phyloP scores from a whole-genome alignment of 2,888 invertebrate species.

The Rhagophthalmus giganteus region DNA sequence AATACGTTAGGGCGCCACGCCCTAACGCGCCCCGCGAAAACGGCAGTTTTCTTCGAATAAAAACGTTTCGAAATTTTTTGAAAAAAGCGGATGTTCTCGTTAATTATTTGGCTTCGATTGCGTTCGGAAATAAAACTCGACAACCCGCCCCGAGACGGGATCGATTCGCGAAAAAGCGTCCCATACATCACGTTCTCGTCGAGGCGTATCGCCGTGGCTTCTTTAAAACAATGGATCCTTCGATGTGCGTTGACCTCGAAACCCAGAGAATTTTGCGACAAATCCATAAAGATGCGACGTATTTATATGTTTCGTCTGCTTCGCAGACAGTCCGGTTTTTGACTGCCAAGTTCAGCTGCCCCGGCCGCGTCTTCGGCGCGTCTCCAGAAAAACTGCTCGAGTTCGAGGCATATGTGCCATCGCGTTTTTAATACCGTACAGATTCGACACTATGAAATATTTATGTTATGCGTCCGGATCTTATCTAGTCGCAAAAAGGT shows the following conservation, averaged over 20 bases:
- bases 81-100: too few relatives aligned
- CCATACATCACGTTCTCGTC: slow-evolving; percentile 35
- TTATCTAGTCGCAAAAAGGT: slow-evolving; percentile 33
- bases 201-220: slow-evolving; percentile 32
- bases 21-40: too few relatives aligned
- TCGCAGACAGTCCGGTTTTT: slow-evolving; percentile 46
- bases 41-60: too few relatives aligned
- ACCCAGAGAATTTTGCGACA: slow-evolving; percentile 43
- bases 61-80: too few relatives aligned
- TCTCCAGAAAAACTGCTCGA: slow-evolving; percentile 41
- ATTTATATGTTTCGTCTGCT: slow-evolving; percentile 50
- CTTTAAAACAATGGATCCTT: slow-evolving; percentile 34
- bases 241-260: slow-evolving; percentile 41
- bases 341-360: slow-evolving; percentile 32
- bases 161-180: slow-evolving; percentile 21
- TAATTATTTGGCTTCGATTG: too few relatives aligned
- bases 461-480: slow-evolving; percentile 37
- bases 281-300: slow-evolving; percentile 45
- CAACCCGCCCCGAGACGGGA: too few relatives aligned
- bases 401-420: slow-evolving; percentile 35
- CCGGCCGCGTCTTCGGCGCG: slow-evolving; percentile 12
- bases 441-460: slow-evolving; percentile 39
- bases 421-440: slow-evolving; percentile 30
- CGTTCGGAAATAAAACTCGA: too few relatives aligned
- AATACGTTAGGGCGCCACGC: too few relatives aligned